Evolutionary conservation across 2,888 invertebrate genomes (phyloP).

Genomic region (Nephrotoma guestfalica): DNA sequence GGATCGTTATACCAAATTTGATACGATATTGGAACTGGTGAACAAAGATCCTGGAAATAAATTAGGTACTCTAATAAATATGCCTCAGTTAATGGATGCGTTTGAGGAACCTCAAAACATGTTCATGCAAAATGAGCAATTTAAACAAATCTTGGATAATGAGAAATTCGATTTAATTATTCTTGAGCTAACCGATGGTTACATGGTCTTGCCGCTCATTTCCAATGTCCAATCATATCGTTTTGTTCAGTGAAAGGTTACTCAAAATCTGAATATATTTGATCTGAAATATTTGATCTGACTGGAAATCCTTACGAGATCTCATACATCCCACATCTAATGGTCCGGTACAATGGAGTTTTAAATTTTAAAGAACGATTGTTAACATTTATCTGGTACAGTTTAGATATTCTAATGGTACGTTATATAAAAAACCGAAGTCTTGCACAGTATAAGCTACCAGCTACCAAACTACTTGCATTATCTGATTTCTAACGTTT

Average conservation of each 20-base stretch:
- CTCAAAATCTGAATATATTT: no score
- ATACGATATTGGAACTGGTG: neutral
- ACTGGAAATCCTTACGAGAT: neutral
- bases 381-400: neutral
- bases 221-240: conserved; percentile 19
- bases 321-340: neutral
- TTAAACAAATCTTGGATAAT: conserved; percentile 15
- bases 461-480: neutral
- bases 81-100: neutral
- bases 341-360: neutral
- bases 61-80: neutral
- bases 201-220: conserved; percentile 25
- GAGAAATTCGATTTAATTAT: conserved; percentile 23
- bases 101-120: neutral
- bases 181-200: conserved; percentile 23
- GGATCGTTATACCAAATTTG: neutral
- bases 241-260: neutral
- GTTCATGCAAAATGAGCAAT: conserved; percentile 13
- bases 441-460: neutral
- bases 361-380: neutral
- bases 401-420: neutral
- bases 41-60: neutral
- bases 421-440: neutral
- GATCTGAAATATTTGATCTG: neutral
- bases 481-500: neutral